A percentile compares a stretch with the other conserved stretches of the same genome.
Conservation (phyloP, 2,888 invertebrate species). For the Drosophila kambysellisi region DNA sequence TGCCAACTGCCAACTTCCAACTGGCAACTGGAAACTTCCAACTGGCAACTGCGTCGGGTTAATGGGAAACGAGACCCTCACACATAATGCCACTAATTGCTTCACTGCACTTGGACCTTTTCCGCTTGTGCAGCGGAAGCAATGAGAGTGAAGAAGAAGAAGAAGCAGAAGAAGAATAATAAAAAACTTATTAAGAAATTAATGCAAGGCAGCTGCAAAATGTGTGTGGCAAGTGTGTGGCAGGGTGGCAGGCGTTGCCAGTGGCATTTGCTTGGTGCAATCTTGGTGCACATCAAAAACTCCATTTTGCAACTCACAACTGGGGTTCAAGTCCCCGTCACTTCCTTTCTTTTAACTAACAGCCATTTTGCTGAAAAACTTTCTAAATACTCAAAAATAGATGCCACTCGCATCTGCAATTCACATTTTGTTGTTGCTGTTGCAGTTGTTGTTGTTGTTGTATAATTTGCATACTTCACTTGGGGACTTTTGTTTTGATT, state of each 20-base stretch:
- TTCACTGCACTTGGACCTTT: slow-evolving; percentile 38
- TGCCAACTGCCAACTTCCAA: no score
- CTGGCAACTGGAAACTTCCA: slow-evolving; percentile 43
- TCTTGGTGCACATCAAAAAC: slow-evolving; percentile 40
- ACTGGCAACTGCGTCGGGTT: slow-evolving; percentile 59
- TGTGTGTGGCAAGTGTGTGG: slow-evolving; percentile 15
- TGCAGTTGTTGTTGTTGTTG: not conserved
- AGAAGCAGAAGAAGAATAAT: slow-evolving; percentile 21
- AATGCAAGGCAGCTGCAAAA: slow-evolving; percentile 52
- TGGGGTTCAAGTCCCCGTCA: slow-evolving; percentile 31
- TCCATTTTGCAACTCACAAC: not conserved
- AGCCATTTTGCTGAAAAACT: slow-evolving; percentile 52
- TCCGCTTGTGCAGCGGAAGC: slow-evolving; percentile 33
- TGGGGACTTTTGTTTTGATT: slow-evolving; percentile 52
- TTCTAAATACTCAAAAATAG: slow-evolving; percentile 41
- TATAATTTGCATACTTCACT: slow-evolving; percentile 12
- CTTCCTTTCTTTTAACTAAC: slow-evolving; percentile 49
- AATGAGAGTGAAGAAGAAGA: slow-evolving; percentile 28
- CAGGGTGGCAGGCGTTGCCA: not conserved
- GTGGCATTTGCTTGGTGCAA: slow-evolving; percentile 53
- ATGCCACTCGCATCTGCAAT: not conserved
- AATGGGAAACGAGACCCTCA: slow-evolving; percentile 83
- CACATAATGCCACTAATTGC: slow-evolving; percentile 79
- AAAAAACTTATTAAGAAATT: slow-evolving; percentile 76
- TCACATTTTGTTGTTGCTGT: not conserved